Evolutionary conservation across 2,113 vertebrate genomes (phyloP), one percentile per base, ranked within the genome.

Genomic region (Athene cunicularia): DNA sequence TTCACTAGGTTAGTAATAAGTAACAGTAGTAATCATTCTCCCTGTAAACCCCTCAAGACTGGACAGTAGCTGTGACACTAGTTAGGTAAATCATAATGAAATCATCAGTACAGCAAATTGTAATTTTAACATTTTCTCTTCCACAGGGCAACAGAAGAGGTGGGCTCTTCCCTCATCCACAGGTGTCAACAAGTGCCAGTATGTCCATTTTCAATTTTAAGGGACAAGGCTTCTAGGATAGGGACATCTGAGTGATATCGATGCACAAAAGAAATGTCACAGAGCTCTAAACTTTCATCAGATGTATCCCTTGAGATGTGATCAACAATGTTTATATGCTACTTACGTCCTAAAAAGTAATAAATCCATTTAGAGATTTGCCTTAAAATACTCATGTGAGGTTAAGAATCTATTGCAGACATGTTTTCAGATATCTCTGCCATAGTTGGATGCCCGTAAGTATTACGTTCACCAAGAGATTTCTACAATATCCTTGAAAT

Each of bases 121-220:
- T 43, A 52, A 17, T 59, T 91, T 97, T 95, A 96, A 59, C 80
- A 98, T 49, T 47, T 97, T 76, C 37, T 96, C 82, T 92, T 96
- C 70, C 33, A 83, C 5, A 10, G 67, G 84, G 12, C 95, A 96
- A 86, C 5, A 93, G 93, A 50, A 97, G 6, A 83, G 73, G 92
- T n/a, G 88, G 93, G 53, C 79, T 97, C 93, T 98, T 97, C 26
- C 66, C 72, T 96, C 66, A 97, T 80, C 59, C 50, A n/a, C 80
- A 85, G 47, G 41, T 90, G 11, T 87, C 90, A 70, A 97, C 52
- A 82, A 74, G 84, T 23, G 41, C n/a, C 55, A 19, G 30, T 45
- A 41, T 62, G 63, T 52, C 53, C n/a, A 47, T 45, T 74, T 76
- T 74, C 15, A 88, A 7, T 67, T 82, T 90, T 86, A 88, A 95